phyloP scores from a whole-genome alignment of 2,113 vertebrate species.

The Ailurus styani region DNA sequence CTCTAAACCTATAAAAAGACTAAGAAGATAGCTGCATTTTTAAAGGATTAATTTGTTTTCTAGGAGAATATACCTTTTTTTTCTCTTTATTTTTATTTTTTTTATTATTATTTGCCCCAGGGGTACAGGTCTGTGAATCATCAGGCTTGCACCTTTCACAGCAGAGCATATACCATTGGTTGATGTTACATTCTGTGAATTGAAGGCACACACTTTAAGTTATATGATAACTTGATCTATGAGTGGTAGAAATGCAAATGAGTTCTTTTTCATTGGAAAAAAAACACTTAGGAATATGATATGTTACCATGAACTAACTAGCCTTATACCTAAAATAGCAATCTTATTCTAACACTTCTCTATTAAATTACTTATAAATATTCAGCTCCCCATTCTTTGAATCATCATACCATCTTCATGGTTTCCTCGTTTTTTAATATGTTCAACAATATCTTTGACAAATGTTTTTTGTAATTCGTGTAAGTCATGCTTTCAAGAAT shows the following conservation, averaged over 20 bases:
- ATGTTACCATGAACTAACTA: neutral
- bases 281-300: neutral
- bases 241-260: neutral
- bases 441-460: neutral
- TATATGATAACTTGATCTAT: neutral
- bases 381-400: neutral
- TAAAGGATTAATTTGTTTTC: neutral
- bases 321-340: neutral
- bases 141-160: too few relatives aligned
- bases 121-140: too few relatives aligned
- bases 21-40: neutral
- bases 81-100: too few relatives aligned
- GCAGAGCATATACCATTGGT: neutral
- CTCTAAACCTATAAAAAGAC: neutral
- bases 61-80: neutral
- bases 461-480: neutral
- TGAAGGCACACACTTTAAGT: neutral
- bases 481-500: neutral
- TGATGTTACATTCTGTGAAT: neutral
- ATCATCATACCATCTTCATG: neutral
- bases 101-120: too few relatives aligned
- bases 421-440: neutral
- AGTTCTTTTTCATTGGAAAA: neutral
- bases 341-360: neutral
- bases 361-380: neutral